Evolutionary conservation across 1,140 invertebrate species (phyloP).

Genomic region (Brachionus asplanchnoidis): DNA sequence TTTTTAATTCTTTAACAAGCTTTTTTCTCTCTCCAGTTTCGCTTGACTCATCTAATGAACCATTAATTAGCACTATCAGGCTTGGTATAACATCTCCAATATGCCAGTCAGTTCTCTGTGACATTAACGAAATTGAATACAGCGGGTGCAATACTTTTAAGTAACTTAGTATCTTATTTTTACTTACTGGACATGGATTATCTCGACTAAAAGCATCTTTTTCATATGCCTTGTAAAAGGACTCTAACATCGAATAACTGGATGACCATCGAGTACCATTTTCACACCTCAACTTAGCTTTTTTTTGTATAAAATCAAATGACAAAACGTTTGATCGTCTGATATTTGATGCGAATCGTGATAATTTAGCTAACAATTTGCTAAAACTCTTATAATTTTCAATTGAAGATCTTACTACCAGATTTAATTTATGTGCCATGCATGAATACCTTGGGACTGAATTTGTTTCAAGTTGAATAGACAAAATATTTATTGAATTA

Average conservation of each 20-base stretch:
- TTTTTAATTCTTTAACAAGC: not conserved
- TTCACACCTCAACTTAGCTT: not conserved
- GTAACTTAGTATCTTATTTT: not conserved
- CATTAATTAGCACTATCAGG: not conserved
- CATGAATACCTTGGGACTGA: not conserved
- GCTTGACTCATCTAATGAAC: not conserved
- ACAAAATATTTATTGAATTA: not conserved
- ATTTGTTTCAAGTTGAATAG: not conserved
- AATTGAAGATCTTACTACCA: not conserved
- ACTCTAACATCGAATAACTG: not conserved
- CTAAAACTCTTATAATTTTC: not conserved
- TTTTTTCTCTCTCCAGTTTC: not conserved
- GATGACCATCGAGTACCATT: slow-evolving; percentile 4
- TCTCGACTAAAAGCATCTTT: not conserved
- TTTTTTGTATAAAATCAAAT: not conserved
- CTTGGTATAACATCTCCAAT: not conserved
- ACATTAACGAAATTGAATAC: not conserved
- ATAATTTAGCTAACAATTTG: not conserved
- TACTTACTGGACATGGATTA: not conserved
- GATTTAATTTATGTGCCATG: not conserved
- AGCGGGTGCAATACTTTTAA: not conserved
- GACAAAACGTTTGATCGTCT: not conserved
- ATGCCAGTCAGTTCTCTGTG: not conserved
- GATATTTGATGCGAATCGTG: not conserved
- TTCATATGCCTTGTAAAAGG: not conserved